A percentile compares a stretch with the other conserved stretches of the same genome.
Conservation (phyloP, 2,888 invertebrate genomes). For the Polylopha cassiicola region DNA sequence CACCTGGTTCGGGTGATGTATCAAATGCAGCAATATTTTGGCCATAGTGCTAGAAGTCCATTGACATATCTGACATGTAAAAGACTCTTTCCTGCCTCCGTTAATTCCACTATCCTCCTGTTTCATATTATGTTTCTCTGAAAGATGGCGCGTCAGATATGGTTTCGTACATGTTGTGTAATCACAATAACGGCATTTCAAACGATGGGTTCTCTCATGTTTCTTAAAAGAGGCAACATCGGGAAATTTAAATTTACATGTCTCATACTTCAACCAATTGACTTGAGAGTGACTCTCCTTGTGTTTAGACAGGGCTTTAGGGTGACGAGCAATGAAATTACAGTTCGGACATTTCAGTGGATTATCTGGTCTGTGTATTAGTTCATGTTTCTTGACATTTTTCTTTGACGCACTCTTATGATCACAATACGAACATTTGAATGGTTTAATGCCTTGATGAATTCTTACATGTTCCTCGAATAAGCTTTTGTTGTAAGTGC, state of each 20-base stretch:
- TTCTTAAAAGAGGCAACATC: slow-evolving; percentile 18
- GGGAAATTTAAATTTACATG: slow-evolving; percentile 20
- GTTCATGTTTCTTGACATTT: slow-evolving; percentile 57
- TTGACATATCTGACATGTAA: slow-evolving; percentile 41
- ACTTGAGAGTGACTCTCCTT: slow-evolving; percentile 22
- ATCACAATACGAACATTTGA: slow-evolving; percentile 50
- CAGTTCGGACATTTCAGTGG: slow-evolving; percentile 47
- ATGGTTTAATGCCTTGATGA: slow-evolving; percentile 63
- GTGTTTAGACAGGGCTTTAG: slow-evolving; percentile 36
- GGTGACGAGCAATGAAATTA: slow-evolving; percentile 45
- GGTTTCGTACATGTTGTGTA: slow-evolving; percentile 25
- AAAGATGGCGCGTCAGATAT: slow-evolving; percentile 27
- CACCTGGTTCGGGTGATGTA: slow-evolving; percentile 56
- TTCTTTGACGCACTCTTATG: slow-evolving; percentile 59
- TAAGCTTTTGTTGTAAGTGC: slow-evolving; percentile 51
- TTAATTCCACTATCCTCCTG: slow-evolving; percentile 8
- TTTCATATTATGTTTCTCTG: slow-evolving; percentile 19
- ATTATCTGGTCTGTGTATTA: slow-evolving; percentile 50
- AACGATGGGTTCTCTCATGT: slow-evolving; percentile 14
- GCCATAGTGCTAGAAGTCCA: slow-evolving; percentile 42
- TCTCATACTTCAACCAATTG: slow-evolving; percentile 4
- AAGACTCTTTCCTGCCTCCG: slow-evolving; percentile 27
- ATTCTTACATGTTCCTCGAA: slow-evolving; percentile 58
- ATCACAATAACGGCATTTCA: slow-evolving; percentile 30
- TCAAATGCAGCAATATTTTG: slow-evolving; percentile 52